Base-by-base conservation (phyloP, 2,113 vertebrate species). In the Halichoerus grypus region DNA sequence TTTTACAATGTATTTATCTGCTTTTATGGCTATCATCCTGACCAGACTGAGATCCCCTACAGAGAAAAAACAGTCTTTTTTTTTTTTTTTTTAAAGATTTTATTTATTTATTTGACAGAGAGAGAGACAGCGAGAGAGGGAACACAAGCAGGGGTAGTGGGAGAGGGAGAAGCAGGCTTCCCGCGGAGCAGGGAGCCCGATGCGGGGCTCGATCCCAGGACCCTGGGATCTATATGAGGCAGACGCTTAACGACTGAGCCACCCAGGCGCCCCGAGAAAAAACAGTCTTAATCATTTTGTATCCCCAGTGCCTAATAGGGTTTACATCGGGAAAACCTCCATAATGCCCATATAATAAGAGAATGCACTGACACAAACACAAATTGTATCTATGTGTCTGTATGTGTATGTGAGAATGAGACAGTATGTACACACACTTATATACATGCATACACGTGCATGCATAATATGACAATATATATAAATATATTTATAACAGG, bases 11-110 rank as follows among this genome's bases (percentile, higher is more conserved):
- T 59, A 39, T 63, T 33, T 80, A 74, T 69, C 76, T 83, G 39
- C 74, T 86, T 97, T 91, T 67, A 49, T 69, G 63, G 96, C 63
- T 49, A 42, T 76, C 12, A 46, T 72, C 11, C 49, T 81, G 61
- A 87, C 26, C 14, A 88, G 33, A 57, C 24, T 72, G 21, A 90
- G 49, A 53, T 88, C 7, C 31, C 36, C 53, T 55, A 24, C 77
- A 65, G 59, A 67, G 33, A 18, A 74, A 61, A 84, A 19, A 59
- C 42, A 24, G 4, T 24, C 28, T 53, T 87, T 36, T 36, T 36
- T 36, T 36, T 36, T 36, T 36, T 36, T 36, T 36, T 36, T 36
- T 36, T 36, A 36, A 36, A 36, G 36, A 36, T 36, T 36, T 36
- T 36, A 36, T 36, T 36, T 36, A 36, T 36, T 36, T 36, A 36